Conservation (phyloP, 2,888 invertebrate species). For the Laothoe populi region DNA sequence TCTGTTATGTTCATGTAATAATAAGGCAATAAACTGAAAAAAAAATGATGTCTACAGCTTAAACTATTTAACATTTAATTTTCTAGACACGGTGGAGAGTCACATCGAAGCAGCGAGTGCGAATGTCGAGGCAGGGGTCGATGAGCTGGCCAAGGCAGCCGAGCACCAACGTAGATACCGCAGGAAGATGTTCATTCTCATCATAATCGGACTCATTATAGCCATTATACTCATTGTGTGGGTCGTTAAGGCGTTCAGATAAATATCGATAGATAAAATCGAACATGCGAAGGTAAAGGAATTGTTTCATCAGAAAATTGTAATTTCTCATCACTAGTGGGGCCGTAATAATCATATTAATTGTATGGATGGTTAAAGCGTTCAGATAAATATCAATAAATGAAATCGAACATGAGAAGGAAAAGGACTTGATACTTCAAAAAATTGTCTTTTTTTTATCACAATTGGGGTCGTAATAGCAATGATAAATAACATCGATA, state of each 20-base stretch:
- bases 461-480: constrained; percentile 87
- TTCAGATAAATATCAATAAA: constrained; percentile 67
- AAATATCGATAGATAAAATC: constrained; percentile 38
- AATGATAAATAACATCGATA: constrained; percentile 78
- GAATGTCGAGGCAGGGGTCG: constrained; percentile 91
- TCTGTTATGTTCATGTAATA: no score
- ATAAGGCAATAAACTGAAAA: no score
- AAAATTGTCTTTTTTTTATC: constrained; percentile 89
- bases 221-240: constrained; percentile 88
- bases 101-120: constrained; percentile 90
- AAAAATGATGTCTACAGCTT: no score
- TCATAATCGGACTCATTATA: constrained; percentile 87
- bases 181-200: constrained; percentile 89
- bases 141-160: constrained; percentile 92
- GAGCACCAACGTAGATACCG: constrained; percentile 90
- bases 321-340: constrained; percentile 88
- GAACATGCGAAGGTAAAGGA: not conserved
- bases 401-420: not conserved
- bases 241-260: constrained; percentile 85
- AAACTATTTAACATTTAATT: constrained; percentile 3
- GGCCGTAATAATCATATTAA: constrained; percentile 87
- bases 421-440: constrained; percentile 57
- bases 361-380: constrained; percentile 87
- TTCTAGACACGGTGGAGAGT: constrained; percentile 92
- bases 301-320: constrained; percentile 86